Evolutionary conservation across 2,113 vertebrate species (phyloP).

Genomic region (Ramphastos sulfuratus): DNA sequence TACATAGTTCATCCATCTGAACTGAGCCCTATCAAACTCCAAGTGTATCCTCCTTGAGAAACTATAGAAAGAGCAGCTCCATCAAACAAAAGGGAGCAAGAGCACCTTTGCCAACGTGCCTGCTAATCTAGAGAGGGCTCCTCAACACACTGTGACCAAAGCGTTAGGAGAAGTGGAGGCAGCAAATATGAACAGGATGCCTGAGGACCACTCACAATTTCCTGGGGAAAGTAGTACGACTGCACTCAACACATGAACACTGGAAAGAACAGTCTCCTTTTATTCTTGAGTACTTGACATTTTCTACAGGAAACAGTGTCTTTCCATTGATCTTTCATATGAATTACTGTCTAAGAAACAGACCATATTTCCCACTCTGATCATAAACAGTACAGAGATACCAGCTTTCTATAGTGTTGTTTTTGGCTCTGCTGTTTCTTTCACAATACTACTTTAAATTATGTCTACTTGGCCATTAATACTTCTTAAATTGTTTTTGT

Average conservation of each 20-base stretch:
- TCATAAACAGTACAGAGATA: neutral
- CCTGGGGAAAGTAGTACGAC: neutral
- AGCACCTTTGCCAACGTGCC: fast-evolving
- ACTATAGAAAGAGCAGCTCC: neutral
- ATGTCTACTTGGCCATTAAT: neutral
- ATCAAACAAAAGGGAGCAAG: neutral
- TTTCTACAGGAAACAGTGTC: neutral
- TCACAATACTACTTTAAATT: neutral
- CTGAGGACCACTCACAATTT: neutral
- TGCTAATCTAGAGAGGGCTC: neutral
- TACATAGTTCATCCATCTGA: neutral
- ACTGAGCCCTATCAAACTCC: neutral
- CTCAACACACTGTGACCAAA: neutral
- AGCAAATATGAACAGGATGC: neutral
- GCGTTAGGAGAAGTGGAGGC: neutral
- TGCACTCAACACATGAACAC: neutral
- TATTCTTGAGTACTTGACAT: neutral
- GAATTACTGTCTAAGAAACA: neutral
- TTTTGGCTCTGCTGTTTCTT: neutral
- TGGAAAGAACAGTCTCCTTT: neutral
- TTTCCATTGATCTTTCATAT: neutral
- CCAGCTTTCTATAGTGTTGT: neutral
- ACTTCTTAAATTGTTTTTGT: neutral
- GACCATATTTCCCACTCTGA: neutral
- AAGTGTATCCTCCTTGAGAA: neutral